Percentiles rank a stretch among this genome's conserved stretches.
Conservation (phyloP, 2,888 invertebrate species). For the Lamellibrachia columna region DNA sequence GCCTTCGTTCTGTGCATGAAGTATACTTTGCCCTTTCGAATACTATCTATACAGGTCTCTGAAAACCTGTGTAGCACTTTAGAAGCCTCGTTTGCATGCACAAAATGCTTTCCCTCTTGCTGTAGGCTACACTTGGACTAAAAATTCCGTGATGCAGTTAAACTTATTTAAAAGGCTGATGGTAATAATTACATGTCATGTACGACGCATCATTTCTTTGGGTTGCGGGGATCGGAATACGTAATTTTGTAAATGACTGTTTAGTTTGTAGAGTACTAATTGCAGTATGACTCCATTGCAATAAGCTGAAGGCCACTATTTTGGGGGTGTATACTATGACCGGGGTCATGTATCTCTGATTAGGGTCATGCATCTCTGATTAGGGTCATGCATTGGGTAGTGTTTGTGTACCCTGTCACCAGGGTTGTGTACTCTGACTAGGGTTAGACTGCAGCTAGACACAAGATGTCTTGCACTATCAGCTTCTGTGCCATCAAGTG, state of each 20-base stretch:
- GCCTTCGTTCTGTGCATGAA: not conserved
- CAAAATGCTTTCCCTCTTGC: not conserved
- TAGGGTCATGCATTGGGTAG: not conserved
- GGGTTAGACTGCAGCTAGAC: not conserved
- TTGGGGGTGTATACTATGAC: not conserved
- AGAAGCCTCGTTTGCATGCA: not conserved
- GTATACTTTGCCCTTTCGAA: not conserved
- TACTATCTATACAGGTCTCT: not conserved
- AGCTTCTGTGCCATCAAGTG: not conserved
- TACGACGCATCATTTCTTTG: not conserved
- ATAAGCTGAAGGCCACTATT: not conserved
- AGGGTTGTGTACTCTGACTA: not conserved
- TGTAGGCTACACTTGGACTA: not conserved
- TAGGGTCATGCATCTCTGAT: not conserved
- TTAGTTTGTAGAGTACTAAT: not conserved
- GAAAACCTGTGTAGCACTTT: not conserved
- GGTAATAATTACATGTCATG: not conserved
- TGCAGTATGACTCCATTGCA: not conserved
- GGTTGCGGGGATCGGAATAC: not conserved
- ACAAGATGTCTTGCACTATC: not conserved
- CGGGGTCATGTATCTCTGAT: not conserved
- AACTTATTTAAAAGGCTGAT: not conserved
- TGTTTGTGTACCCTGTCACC: not conserved
- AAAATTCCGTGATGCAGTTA: not conserved
- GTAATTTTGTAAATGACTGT: conserved; percentile 3